Evolutionary conservation across 2,888 invertebrate genomes (phyloP), one percentile per base, ranked within the genome.

Genomic region (Prosopocoilus inquinatus): DNA sequence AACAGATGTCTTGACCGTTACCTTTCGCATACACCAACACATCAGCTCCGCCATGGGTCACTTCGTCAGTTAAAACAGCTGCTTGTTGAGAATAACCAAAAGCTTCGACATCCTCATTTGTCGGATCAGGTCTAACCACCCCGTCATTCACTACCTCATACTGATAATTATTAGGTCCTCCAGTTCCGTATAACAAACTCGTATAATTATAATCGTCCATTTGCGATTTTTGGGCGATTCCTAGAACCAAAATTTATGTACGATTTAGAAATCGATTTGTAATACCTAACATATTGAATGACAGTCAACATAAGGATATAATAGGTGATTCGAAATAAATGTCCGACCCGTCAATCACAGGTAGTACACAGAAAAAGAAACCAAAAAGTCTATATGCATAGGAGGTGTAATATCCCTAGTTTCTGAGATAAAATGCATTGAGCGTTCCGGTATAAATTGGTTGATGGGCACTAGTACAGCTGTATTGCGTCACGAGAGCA

Each of bases 1-100:
- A 9, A 45, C 28, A n/a, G 36, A 47, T 3, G 35, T 32, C 2
- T 8, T 20, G 9, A 9, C 39, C 9, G 4, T 36, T 74, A 85
- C 90, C 91, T 75, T 79, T 82, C 28, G 94, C 94, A 76, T 91
- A 94, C 50, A 95, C 83, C 1, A 86, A 80, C 0, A 95, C 94
- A 75, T 96, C 95, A 12, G 90, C 90, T 0, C 93, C 93, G 0
- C 90, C 89, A 64, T 94, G 93, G 34, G 85, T 82, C 67, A 89
- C 90, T 72, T 91, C 91, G 62, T 86, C 83, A 2, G 86, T 81
- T 60, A 83, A 80, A 34, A 90, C 83, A 0, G 82, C 84, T 0
- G 90, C 86, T 62, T 89, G 87, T 70, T 91, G 91, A 32, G 85
- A 82, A 68, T 91, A 91, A 36, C 82, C 80, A 69, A 83, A 88